Percentiles rank a stretch among this genome's conserved stretches.
Evolutionary conservation across 2,888 invertebrate species (phyloP).

Genomic region (Drosophila macrospina): DNA sequence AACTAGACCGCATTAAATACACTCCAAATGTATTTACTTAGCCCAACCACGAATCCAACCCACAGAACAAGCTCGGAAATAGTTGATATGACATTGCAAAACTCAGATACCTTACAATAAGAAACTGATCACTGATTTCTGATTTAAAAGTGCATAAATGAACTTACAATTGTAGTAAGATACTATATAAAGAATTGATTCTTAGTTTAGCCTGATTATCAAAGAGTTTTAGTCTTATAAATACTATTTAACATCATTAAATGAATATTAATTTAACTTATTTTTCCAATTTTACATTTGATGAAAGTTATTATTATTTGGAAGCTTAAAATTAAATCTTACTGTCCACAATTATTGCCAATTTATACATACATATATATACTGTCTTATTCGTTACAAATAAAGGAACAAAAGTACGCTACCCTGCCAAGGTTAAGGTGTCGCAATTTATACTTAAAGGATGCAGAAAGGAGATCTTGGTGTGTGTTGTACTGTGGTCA

Average conservation of each 20-base stretch:
- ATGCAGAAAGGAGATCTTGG: conserved; percentile 36
- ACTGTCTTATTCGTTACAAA: not conserved
- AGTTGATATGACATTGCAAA: not conserved
- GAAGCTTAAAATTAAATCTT: no score
- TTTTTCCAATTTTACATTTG: no score
- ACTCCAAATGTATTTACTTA: conserved; percentile 58
- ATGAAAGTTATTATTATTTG: no score
- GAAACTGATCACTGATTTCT: not conserved
- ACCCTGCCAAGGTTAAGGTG: conserved; percentile 19
- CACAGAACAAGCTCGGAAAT: not conserved
- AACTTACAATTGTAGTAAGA: no score
- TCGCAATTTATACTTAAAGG: conserved; percentile 55
- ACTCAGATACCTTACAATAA: conserved; percentile 15
- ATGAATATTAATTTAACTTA: no score
- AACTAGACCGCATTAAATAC: conserved; percentile 41
- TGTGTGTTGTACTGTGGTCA: conserved; percentile 29
- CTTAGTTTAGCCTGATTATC: no score
- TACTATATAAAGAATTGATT: no score
- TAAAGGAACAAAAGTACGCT: not conserved
- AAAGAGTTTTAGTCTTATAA: no score
- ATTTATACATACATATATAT: no score
- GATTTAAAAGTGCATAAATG: no score
- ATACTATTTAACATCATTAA: no score
- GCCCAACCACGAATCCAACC: not conserved
- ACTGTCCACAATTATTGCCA: no score